Conservation (phyloP, 2,888 invertebrate genomes). For the Aricia artaxerxes region DNA sequence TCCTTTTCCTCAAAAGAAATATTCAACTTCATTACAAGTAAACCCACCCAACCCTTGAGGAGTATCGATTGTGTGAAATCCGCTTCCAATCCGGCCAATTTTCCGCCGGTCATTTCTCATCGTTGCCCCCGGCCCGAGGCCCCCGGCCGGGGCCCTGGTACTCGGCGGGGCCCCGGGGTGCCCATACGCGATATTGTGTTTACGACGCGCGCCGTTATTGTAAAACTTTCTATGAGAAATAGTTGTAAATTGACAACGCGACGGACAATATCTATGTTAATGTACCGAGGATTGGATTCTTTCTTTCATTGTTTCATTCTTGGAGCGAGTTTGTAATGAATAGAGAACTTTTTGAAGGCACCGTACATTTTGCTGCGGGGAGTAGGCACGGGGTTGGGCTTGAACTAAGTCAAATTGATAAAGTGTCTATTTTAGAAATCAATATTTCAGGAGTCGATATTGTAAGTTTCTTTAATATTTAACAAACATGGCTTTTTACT, state of each 20-base stretch:
- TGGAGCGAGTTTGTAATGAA: background rate
- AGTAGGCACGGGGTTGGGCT: no score
- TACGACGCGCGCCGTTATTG: constrained; percentile 50
- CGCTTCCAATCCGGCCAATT: constrained; percentile 68
- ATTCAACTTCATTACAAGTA: background rate
- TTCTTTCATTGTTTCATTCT: background rate
- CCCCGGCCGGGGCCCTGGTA: constrained; percentile 42
- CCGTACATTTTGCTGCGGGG: no score
- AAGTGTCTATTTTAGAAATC: no score
- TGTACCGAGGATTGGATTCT: background rate
- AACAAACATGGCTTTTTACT: no score
- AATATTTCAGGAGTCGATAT: no score
- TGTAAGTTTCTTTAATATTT: no score
- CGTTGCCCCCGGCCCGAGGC: constrained; percentile 55
- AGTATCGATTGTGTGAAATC: constrained; percentile 13
- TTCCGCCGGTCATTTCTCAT: constrained; percentile 79
- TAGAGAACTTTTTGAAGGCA: background rate
- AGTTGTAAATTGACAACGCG: constrained; percentile 44
- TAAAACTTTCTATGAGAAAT: constrained; percentile 45
- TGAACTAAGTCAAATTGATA: no score
- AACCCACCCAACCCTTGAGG: background rate
- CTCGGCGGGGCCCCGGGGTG: constrained; percentile 48
- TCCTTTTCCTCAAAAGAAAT: background rate
- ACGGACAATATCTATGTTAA: constrained; percentile 29
- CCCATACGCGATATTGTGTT: constrained; percentile 62